Conservation (phyloP, 1,140 invertebrate genomes). For the Leptinotarsa texana region DNA sequence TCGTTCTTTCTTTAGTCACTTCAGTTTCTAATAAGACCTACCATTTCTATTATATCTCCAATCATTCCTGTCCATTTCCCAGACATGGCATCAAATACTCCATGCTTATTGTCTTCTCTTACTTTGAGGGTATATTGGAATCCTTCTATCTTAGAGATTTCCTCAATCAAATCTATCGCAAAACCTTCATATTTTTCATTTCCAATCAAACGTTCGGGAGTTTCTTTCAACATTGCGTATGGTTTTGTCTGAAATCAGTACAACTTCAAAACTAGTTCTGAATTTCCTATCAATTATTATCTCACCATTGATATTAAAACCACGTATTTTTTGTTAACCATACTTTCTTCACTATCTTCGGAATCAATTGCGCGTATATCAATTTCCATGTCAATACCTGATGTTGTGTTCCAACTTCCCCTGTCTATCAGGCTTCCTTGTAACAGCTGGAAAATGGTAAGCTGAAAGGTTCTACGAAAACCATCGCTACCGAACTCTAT, state of each 20-base stretch:
- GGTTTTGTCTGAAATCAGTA: conserved; percentile 70
- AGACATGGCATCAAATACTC: conserved; percentile 65
- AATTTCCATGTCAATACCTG: conserved; percentile 44
- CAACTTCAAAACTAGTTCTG: not conserved
- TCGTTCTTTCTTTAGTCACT: too few species aligned
- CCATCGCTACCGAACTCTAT: conserved; percentile 85
- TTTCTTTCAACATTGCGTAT: conserved; percentile 72
- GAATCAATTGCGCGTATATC: not conserved
- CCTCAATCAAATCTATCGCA: conserved; percentile 80
- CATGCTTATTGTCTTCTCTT: conserved; percentile 77
- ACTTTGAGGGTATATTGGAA: conserved; percentile 78
- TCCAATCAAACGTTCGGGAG: conserved; percentile 62
- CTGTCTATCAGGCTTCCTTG: conserved; percentile 68
- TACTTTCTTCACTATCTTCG: conserved; percentile 48
- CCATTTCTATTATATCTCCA: conserved; percentile 75
- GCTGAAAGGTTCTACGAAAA: conserved; percentile 75
- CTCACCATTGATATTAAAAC: conserved; percentile 82
- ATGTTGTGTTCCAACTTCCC: conserved; percentile 72
- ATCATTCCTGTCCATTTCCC: conserved; percentile 86
- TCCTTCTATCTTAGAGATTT: conserved; percentile 69
- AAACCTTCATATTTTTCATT: conserved; percentile 80
- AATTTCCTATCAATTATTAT: not conserved
- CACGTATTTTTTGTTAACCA: conserved; percentile 80
- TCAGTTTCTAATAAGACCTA: conserved; percentile 54
- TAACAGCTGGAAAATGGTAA: conserved; percentile 78